phyloP scores from a whole-genome alignment of 2,797 vertebrate genomes.

The Ctenopoma multispine region DNA sequence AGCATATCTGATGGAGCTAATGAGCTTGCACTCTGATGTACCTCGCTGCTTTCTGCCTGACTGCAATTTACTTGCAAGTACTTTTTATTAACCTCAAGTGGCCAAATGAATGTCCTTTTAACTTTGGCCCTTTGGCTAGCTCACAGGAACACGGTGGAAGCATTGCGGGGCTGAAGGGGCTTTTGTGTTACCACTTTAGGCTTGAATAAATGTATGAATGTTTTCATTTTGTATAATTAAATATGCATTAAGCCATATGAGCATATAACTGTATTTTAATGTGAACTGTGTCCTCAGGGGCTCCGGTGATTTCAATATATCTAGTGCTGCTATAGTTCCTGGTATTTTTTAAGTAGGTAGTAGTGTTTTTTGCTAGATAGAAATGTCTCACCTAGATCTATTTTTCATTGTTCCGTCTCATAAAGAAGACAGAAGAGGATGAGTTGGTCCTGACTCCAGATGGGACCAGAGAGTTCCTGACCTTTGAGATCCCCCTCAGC shows the following conservation, averaged over 20 bases:
- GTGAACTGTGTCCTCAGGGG: background rate
- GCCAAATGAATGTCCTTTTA: slow-evolving; percentile 49
- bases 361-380: background rate
- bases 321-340: background rate
- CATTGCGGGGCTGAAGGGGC: background rate
- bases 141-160: background rate
- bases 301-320: background rate
- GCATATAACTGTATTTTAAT: slow-evolving; percentile 9
- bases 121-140: slow-evolving; percentile 33
- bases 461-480: slow-evolving; percentile 94
- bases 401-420: background rate
- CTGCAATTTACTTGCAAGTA: slow-evolving; percentile 47
- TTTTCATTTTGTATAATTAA: slow-evolving; percentile 9
- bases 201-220: slow-evolving; percentile 13
- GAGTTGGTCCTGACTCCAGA: slow-evolving; percentile 94
- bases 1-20: slow-evolving; percentile 56
- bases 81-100: slow-evolving; percentile 67
- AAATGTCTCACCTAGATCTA: background rate
- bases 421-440: slow-evolving; percentile 91
- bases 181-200: background rate
- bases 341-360: background rate
- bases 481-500: slow-evolving; percentile 96
- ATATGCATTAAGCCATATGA: background rate
- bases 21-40: slow-evolving; percentile 57
- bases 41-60: slow-evolving; percentile 40